Percentiles rank a stretch among this genome's conserved stretches.
Conservation (phyloP, 2,888 invertebrate genomes). For the Leucophenga maculata region DNA sequence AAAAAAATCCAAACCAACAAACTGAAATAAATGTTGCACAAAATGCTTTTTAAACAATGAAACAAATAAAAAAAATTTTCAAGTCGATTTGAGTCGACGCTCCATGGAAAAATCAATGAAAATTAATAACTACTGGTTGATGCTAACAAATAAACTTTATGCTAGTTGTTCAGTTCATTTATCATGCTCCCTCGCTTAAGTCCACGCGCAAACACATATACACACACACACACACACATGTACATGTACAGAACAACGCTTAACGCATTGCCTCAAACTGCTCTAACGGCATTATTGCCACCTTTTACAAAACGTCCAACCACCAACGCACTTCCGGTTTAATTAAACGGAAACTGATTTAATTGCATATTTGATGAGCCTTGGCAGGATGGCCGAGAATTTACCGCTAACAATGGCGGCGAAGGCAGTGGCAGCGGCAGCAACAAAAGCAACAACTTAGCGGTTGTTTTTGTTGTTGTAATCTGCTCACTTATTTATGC, state of each 20-base stretch:
- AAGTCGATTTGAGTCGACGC: too few species aligned
- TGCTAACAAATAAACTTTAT: too few species aligned
- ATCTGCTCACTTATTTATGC: constrained; percentile 46
- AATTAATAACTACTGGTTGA: too few species aligned
- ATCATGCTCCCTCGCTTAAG: background rate
- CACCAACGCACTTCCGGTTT: constrained; percentile 65
- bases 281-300: too few species aligned
- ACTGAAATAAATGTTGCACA: too few species aligned
- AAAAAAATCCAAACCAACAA: too few species aligned
- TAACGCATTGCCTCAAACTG: too few species aligned
- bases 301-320: constrained; percentile 35
- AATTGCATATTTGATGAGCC: constrained; percentile 71
- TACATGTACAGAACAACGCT: too few species aligned
- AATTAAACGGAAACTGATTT: constrained; percentile 71
- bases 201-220: background rate
- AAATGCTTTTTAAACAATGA: too few species aligned
- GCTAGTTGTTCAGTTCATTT: background rate
- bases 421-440: constrained; percentile 23
- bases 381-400: constrained; percentile 41
- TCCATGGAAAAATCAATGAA: too few species aligned
- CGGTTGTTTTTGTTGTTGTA: constrained; percentile 26
- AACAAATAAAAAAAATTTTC: too few species aligned
- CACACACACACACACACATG: background rate
- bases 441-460: constrained; percentile 27
- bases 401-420: constrained; percentile 37